phyloP scores from a whole-genome alignment of 2,113 vertebrate genomes.

The Amazona guildingii region DNA sequence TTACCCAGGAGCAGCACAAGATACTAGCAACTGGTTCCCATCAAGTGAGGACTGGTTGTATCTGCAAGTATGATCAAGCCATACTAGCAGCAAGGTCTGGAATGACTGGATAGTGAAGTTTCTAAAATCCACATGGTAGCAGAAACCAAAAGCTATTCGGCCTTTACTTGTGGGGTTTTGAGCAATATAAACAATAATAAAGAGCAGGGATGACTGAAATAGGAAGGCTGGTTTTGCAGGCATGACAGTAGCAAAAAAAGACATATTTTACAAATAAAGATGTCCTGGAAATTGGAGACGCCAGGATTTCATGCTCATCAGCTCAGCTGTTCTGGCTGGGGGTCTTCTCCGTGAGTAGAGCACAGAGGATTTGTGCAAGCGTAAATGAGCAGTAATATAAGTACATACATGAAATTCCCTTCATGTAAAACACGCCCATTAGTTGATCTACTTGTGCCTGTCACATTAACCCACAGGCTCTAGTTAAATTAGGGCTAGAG shows the following conservation, averaged over 20 bases:
- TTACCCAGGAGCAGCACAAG: background rate
- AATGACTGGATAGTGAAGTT: constrained; percentile 1
- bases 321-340: constrained; percentile 51
- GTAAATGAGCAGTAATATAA: constrained; percentile 1
- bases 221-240: constrained; percentile 6
- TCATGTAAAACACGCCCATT: background rate
- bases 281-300: constrained; percentile 43
- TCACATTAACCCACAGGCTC: background rate
- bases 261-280: constrained; percentile 43
- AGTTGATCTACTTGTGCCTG: background rate
- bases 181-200: background rate
- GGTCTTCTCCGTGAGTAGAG: background rate
- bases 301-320: background rate
- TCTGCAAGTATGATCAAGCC: constrained; percentile 35
- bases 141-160: background rate
- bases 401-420: constrained; percentile 40
- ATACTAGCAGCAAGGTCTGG: background rate
- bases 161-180: background rate
- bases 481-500: background rate
- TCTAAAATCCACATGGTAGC: background rate
- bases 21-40: background rate
- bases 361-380: constrained; percentile 1
- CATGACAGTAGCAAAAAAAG: constrained; percentile 11
- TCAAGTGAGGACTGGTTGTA: background rate
- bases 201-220: background rate